These are phyloP conservation scores for Cyphomyrus plagiostoma DNA, from an alignment of 2,113 vertebrate genomes.

Conservation along the genomic window DNA sequence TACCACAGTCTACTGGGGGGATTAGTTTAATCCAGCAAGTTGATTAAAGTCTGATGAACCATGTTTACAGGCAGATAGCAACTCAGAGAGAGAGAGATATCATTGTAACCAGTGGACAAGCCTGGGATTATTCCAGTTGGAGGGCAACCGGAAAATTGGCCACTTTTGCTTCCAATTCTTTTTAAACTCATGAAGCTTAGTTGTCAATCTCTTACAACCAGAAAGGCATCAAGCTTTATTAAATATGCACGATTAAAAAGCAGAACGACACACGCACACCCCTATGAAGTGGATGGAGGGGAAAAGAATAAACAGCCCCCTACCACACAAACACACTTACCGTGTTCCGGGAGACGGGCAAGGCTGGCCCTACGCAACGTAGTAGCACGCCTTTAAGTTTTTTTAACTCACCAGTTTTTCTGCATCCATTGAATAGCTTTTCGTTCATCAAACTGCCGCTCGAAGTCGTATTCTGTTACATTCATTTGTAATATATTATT, in stretches of 20 bases:
- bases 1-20: background rate
- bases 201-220: too few species aligned
- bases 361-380: too few species aligned
- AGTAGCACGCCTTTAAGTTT: background rate
- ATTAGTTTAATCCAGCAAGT: background rate
- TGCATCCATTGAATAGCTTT: conserved; percentile 54
- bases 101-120: background rate
- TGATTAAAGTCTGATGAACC: background rate
- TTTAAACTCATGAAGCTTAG: background rate
- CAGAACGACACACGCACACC: background rate
- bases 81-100: background rate
- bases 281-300: background rate
- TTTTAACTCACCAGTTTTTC: conserved; percentile 61
- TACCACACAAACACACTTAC: background rate
- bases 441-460: conserved; percentile 43
- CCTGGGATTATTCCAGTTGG: background rate
- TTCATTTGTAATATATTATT: background rate
- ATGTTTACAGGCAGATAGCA: background rate
- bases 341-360: background rate
- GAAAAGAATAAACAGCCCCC: too few species aligned
- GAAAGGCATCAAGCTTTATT: background rate
- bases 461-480: conserved; percentile 55
- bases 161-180: background rate
- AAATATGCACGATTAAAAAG: background rate
- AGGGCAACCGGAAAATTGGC: background rate